A percentile compares a stretch with the other conserved stretches of the same genome.
phyloP scores from a whole-genome alignment of 2,113 vertebrate species.

The Protomyctophum bolini region DNA sequence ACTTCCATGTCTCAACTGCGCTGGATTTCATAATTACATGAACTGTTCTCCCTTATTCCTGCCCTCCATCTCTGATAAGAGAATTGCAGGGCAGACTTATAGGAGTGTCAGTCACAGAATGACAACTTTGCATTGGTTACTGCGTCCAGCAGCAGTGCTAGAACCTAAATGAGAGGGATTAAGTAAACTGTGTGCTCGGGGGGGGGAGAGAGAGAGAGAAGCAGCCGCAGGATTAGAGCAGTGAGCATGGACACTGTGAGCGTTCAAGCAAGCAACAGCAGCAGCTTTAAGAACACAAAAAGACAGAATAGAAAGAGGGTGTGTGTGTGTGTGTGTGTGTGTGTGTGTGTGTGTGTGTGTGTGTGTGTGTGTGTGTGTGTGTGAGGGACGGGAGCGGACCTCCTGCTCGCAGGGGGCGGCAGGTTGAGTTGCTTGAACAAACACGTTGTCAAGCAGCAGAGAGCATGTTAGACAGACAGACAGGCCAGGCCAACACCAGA shows the following conservation, averaged over 20 bases:
- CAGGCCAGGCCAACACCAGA: slow-evolving; percentile 32
- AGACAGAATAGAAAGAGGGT: background rate
- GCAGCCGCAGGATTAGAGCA: slow-evolving; percentile 72
- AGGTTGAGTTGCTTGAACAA: slow-evolving; percentile 71
- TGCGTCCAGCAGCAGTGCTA: slow-evolving; percentile 67
- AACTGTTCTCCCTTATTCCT: slow-evolving; percentile 23
- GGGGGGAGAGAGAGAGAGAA: slow-evolving; percentile 72
- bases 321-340: too few species aligned
- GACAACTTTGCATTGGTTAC: slow-evolving; percentile 58
- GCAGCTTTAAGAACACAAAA: slow-evolving; percentile 62
- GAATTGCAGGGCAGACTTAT: slow-evolving; percentile 56
- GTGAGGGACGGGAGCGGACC: slow-evolving; percentile 17
- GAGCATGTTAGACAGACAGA: slow-evolving; percentile 38
- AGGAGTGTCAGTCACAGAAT: slow-evolving; percentile 66
- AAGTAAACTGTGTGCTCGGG: slow-evolving; percentile 75
- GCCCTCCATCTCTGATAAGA: slow-evolving; percentile 24
- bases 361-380: too few species aligned
- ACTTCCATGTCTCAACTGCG: too few species aligned
- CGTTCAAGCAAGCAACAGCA: slow-evolving; percentile 67
- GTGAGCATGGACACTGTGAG: slow-evolving; percentile 73
- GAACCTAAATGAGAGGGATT: slow-evolving; percentile 79
- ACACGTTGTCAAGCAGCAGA: slow-evolving; percentile 68
- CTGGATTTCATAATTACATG: too few species aligned
- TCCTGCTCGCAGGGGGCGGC: slow-evolving; percentile 50
- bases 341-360: too few species aligned